phyloP scores from a whole-genome alignment of 1,140 invertebrate genomes.

The Temnothorax curvispinosus region DNA sequence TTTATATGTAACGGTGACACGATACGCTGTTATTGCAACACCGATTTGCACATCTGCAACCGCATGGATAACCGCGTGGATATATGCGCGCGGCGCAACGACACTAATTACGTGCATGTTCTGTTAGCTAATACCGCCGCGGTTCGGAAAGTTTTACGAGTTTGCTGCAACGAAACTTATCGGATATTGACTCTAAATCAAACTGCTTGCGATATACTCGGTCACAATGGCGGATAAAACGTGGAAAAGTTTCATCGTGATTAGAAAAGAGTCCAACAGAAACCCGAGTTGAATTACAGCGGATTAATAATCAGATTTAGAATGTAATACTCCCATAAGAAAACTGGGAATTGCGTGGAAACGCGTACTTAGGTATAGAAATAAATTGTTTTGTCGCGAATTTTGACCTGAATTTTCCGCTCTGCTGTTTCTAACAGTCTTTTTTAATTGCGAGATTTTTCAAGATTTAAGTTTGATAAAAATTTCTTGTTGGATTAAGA shows the following conservation, averaged over 20 bases:
- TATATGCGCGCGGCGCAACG: not conserved
- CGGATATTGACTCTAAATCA: not conserved
- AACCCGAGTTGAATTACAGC: not conserved
- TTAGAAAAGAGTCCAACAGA: not conserved
- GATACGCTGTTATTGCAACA: not conserved
- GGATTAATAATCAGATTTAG: not conserved
- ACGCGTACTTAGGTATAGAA: not conserved
- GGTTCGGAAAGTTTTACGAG: not conserved
- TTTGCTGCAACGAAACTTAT: not conserved
- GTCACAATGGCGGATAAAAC: not conserved
- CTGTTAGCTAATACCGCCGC: conserved; percentile 11
- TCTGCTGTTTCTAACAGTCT: not conserved
- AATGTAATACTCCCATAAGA: not conserved
- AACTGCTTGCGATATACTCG: not conserved
- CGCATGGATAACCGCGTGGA: too few relatives aligned
- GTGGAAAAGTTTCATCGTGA: not conserved
- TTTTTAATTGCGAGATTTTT: not conserved
- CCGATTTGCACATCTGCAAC: not conserved
- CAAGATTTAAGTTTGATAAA: not conserved
- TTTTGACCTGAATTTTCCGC: not conserved
- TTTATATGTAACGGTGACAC: not conserved
- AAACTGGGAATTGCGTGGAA: not conserved
- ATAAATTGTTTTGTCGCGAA: not conserved
- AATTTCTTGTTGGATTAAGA: not conserved
- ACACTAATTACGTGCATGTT: not conserved